These are phyloP conservation scores for Euzophera pinguis DNA, from an alignment of 2,888 invertebrate species.

Conservation along the genomic window DNA sequence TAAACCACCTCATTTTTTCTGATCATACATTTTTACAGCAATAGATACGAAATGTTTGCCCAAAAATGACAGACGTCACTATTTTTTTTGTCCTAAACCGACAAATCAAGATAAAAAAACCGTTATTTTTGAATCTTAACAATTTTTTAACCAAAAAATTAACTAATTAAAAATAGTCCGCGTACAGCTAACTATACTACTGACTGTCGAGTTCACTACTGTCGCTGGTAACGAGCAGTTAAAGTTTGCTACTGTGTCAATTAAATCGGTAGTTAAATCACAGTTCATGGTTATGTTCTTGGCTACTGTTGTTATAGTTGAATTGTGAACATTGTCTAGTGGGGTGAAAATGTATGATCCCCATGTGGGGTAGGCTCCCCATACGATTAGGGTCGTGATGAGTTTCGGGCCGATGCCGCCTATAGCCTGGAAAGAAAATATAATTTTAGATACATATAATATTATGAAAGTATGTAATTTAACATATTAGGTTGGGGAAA, in stretches of 20 bases:
- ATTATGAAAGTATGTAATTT: no score
- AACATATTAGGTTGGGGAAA: no score
- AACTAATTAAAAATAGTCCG: neutral
- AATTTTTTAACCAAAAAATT: no score
- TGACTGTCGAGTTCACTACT: neutral
- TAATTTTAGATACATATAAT: no score
- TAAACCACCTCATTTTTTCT: no score
- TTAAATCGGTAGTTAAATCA: slow-evolving; percentile 10
- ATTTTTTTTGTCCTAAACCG: no score
- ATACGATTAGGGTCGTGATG: slow-evolving; percentile 85
- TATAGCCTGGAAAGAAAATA: slow-evolving; percentile 74
- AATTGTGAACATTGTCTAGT: slow-evolving; percentile 22
- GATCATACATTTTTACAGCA: no score
- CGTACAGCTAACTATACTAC: slow-evolving; percentile 5
- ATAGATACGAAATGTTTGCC: no score
- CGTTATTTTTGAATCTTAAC: no score
- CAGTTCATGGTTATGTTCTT: slow-evolving; percentile 8
- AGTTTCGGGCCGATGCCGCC: slow-evolving; percentile 89
- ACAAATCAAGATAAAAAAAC: no score
- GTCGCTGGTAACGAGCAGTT: neutral
- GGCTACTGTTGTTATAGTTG: neutral
- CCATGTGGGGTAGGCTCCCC: slow-evolving; percentile 87
- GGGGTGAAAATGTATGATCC: slow-evolving; percentile 82
- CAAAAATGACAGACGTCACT: no score
- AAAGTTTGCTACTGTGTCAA: neutral